Evolutionary conservation across 2,113 vertebrate species (phyloP).

Genomic region (Microcebus griseorufus): DNA sequence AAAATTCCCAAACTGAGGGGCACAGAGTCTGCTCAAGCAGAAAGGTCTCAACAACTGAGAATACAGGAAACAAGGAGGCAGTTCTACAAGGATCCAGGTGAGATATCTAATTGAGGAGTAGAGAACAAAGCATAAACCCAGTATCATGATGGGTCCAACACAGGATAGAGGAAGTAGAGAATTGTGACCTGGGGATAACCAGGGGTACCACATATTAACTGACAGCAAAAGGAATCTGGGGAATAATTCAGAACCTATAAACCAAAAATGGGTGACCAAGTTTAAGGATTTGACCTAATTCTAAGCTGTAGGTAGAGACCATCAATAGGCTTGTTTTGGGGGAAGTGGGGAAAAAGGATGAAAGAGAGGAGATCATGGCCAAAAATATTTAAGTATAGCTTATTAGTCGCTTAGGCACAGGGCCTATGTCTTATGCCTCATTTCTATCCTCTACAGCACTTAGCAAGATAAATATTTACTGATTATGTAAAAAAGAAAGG

Average conservation of each 20-base stretch:
- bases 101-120: background rate
- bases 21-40: background rate
- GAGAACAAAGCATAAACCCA: background rate
- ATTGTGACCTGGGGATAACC: background rate
- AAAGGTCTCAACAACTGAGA: background rate
- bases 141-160: background rate
- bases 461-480: slow-evolving; percentile 36
- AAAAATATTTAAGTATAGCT: background rate
- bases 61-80: background rate
- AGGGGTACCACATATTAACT: background rate
- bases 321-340: background rate
- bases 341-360: background rate
- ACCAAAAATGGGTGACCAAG: background rate
- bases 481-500: background rate
- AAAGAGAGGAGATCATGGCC: background rate
- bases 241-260: background rate
- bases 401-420: background rate
- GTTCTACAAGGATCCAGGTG: background rate
- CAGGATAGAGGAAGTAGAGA: background rate
- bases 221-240: background rate
- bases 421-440: background rate
- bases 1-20: background rate
- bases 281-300: background rate
- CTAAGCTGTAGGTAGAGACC: background rate
- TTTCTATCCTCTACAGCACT: slow-evolving; percentile 14